A percentile compares a stretch with the other conserved stretches of the same genome.
Conservation (phyloP, 2,113 vertebrate species). For the Hylia prasina region DNA sequence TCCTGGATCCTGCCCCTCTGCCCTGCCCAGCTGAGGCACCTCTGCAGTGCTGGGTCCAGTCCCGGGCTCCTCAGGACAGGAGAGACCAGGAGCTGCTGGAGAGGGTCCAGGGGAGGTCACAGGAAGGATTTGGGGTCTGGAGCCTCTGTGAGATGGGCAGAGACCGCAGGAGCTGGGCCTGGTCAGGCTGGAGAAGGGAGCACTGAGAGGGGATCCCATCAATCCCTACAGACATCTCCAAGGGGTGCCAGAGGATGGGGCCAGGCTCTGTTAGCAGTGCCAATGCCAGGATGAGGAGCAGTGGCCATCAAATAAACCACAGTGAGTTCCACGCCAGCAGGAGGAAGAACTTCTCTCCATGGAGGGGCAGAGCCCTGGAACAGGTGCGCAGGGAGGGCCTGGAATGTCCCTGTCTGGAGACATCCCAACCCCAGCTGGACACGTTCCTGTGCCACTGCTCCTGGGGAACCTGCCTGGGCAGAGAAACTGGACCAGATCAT, state of each 20-base stretch:
- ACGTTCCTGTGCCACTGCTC: not conserved
- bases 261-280: not conserved
- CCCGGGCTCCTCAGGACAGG: not conserved
- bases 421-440: not conserved
- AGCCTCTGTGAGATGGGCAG: too few relatives aligned
- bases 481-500: not conserved
- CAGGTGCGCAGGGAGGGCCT: not conserved
- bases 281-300: not conserved
- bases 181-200: not conserved
- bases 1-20: not conserved
- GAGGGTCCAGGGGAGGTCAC: too few relatives aligned
- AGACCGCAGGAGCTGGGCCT: not conserved
- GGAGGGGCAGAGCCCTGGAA: not conserved
- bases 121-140: too few relatives aligned
- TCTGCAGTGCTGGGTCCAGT: not conserved
- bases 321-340: not conserved
- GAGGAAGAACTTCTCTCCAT: not conserved
- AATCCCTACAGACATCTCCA: not conserved
- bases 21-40: not conserved
- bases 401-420: not conserved
- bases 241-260: not conserved
- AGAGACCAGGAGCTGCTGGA: too few relatives aligned
- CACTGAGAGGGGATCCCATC: too few relatives aligned
- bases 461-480: not conserved
- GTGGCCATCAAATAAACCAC: not conserved